Conservation (phyloP, 2,888 invertebrate species). For the Galeopsomyia nigrocyanea region DNA sequence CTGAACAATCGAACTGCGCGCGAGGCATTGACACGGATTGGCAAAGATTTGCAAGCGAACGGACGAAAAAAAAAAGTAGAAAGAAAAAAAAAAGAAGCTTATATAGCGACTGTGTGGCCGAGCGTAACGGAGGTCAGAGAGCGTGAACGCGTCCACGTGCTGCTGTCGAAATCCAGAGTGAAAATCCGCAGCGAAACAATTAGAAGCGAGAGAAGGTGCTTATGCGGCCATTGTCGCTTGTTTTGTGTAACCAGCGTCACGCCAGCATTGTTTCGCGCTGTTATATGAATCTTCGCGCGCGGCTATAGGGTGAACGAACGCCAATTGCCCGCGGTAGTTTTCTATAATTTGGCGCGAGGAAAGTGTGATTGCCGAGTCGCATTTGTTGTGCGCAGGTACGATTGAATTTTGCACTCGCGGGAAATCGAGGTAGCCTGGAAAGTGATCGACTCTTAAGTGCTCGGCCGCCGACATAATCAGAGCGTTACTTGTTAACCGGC, state of each 20-base stretch:
- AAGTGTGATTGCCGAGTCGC: too few relatives aligned
- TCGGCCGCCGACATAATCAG: conserved; percentile 18
- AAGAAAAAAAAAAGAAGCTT: conserved; percentile 9
- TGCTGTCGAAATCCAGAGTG: conserved; percentile 28
- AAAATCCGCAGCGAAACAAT: conserved; percentile 15
- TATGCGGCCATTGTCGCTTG: conserved; percentile 5
- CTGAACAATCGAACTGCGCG: neutral
- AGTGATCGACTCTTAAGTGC: conserved; percentile 20
- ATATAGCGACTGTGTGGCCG: neutral
- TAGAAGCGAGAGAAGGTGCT: neutral
- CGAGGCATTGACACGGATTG: neutral
- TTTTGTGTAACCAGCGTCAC: neutral
- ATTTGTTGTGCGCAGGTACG: too few relatives aligned
- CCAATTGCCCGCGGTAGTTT: too few relatives aligned
- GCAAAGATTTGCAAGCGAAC: neutral
- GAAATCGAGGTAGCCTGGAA: neutral
- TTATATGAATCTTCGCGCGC: too few relatives aligned
- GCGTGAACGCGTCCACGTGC: conserved; percentile 19
- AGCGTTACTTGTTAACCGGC: conserved; percentile 33
- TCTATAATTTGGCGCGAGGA: too few relatives aligned
- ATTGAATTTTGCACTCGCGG: too few relatives aligned
- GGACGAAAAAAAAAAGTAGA: neutral
- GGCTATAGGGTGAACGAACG: too few relatives aligned
- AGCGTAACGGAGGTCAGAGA: conserved; percentile 28
- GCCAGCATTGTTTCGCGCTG: conserved; percentile 3